Evolutionary conservation across 2,113 vertebrate genomes (phyloP).

Genomic region (Sturnira hondurensis): DNA sequence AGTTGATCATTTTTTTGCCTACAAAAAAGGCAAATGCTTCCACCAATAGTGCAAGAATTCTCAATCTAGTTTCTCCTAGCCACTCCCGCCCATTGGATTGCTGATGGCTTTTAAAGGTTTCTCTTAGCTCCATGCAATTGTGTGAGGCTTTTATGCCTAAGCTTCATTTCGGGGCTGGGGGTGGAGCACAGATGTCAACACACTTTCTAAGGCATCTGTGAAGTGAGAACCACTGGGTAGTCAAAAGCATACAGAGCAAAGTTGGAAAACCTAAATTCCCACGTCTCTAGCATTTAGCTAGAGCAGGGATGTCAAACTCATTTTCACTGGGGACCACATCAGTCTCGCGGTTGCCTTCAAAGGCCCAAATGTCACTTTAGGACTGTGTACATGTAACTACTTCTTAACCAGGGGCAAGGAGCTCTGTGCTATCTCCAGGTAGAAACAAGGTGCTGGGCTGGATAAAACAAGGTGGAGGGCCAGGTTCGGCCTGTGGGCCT

Average conservation of each 20-base stretch:
- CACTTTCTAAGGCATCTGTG: not conserved
- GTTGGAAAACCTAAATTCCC: not conserved
- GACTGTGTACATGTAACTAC: no score
- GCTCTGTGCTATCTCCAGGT: rapidly evolving
- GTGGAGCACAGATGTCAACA: not conserved
- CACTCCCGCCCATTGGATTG: not conserved
- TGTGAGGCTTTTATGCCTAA: not conserved
- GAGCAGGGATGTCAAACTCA: no score
- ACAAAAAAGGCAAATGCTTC: not conserved
- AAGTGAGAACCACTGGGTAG: not conserved
- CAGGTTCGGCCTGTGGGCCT: no score
- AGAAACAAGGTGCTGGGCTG: no score
- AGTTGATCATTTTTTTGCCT: not conserved
- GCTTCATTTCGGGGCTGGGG: not conserved
- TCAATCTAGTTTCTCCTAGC: not conserved
- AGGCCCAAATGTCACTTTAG: no score
- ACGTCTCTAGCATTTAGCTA: not conserved
- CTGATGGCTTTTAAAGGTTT: not conserved
- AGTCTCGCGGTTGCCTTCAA: no score
- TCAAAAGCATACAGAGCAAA: not conserved
- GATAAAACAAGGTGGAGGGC: no score
- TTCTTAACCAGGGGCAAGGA: no score
- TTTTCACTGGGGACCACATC: no score
- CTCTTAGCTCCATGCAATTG: not conserved
- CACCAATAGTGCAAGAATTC: not conserved